phyloP scores from a whole-genome alignment of 2,888 invertebrate species.

The Calliphora vomitoria region DNA sequence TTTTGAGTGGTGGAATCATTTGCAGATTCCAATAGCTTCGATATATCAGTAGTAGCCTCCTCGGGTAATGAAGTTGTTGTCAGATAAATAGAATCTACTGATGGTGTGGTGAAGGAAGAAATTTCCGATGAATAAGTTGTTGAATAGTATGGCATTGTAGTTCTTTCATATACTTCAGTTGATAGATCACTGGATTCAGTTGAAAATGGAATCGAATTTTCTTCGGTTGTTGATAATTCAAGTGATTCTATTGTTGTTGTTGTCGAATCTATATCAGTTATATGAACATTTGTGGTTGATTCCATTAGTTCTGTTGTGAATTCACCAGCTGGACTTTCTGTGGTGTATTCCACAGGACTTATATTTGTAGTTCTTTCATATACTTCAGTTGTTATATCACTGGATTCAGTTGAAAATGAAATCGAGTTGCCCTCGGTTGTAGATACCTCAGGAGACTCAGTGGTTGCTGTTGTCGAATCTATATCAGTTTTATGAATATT shows the following conservation, averaged over 20 bases:
- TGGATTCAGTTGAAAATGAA: not conserved
- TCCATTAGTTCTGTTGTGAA: not conserved
- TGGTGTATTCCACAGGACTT: not conserved
- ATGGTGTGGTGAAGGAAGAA: not conserved
- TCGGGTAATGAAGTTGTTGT: not conserved
- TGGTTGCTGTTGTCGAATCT: not conserved
- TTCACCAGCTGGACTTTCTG: not conserved
- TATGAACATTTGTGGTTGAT: not conserved
- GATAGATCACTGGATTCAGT: not conserved
- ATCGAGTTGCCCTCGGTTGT: not conserved
- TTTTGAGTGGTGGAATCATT: not conserved
- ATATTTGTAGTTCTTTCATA: not conserved
- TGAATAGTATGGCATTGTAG: not conserved
- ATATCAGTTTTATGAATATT: not conserved
- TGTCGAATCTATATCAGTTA: too few relatives aligned
- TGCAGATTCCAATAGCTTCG: not conserved
- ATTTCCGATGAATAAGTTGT: not conserved
- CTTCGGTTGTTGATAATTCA: too few relatives aligned
- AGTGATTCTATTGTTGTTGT: too few relatives aligned
- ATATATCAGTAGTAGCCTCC: not conserved
- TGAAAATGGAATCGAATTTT: too few relatives aligned
- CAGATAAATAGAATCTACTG: not conserved
- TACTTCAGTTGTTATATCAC: not conserved
- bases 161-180: not conserved
- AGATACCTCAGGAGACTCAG: not conserved